Base-by-base conservation (phyloP, 2,888 invertebrate genomes). In the Mimas tiliae region DNA sequence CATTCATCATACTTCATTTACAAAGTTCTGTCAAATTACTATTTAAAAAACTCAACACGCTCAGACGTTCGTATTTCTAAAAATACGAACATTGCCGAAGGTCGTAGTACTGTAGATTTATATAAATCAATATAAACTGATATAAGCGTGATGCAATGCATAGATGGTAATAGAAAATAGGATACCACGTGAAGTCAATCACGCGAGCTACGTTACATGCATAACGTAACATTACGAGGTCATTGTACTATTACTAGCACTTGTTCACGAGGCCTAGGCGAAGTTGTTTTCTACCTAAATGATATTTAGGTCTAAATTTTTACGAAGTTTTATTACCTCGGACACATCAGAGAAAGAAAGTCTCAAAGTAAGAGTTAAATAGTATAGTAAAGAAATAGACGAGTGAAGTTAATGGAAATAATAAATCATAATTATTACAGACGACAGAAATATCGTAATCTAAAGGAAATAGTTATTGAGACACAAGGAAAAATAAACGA, bases 191-290 rank as follows among this genome's bases (percentile, higher is more conserved):
- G 11, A 34, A 16, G 2, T 38, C 16, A 4, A 55, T 34, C 55
- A 55, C 55, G 55, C 27, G 27, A 27, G 27, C 55, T 8, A 55
- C 27, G 52, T 38, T 38, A 16, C 48, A 0, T 11, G 11, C 38
- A 34, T 34, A 38, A 51, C 51, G 51, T 51, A 51, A 51, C 21
- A 51, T 11, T 9, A 16, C 38, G 34, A 16, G 34, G 38, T 55
- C 55, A 55, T 0, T 55, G 38, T 38, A 55, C 55, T 34, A 34
- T 55, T n/a, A n/a, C n/a, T 55, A 16, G 9, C 55, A 55, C 11
- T 38, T 38, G 48, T 3, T 47, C 47, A 47, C 14, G 47, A 47
- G n/a, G 47, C 47, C 9, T 38, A 14, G 8, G 0, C 34, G 33
- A 50, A 19, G 53, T n/a, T 34, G n/a, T 33, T n/a, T 55, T 55